Percentiles rank a stretch among this genome's conserved stretches.
phyloP scores from a whole-genome alignment of 2,113 vertebrate genomes.

The Thamnaconus septentrionalis region DNA sequence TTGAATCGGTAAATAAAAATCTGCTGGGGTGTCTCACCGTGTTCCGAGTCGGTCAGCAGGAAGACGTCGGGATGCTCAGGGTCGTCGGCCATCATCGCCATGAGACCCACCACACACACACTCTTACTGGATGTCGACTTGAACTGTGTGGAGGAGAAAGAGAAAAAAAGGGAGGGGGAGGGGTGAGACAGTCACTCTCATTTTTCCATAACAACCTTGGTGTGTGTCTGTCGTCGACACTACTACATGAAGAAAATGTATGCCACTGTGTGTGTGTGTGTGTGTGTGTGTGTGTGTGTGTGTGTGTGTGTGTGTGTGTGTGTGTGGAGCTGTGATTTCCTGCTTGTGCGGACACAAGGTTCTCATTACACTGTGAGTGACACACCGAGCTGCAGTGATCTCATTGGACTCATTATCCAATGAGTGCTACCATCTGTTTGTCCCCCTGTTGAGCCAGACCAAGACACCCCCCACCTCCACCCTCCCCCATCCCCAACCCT shows the following conservation, averaged over 20 bases:
- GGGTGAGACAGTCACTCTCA: neutral
- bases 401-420: constrained; percentile 64
- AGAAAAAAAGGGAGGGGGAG: constrained; percentile 6
- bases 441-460: neutral
- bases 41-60: constrained; percentile 94
- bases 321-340: neutral
- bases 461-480: neutral
- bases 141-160: constrained; percentile 77
- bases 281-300: no score
- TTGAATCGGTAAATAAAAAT: no score
- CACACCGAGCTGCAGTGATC: constrained; percentile 59
- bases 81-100: constrained; percentile 98
- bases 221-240: constrained; percentile 5
- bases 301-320: no score
- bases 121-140: constrained; percentile 94
- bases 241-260: neutral
- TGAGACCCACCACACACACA: constrained; percentile 90
- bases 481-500: neutral
- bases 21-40: constrained; percentile 74
- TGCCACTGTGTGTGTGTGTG: no score
- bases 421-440: constrained; percentile 71
- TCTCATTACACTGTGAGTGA: constrained; percentile 65
- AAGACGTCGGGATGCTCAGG: constrained; percentile 95
- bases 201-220: neutral
- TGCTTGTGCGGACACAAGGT: constrained; percentile 49